Percentiles rank a stretch among this genome's conserved stretches.
These are phyloP conservation scores for Microcebus tavaratra DNA, from an alignment of 2,113 vertebrate species.

Conservation along the genomic window DNA sequence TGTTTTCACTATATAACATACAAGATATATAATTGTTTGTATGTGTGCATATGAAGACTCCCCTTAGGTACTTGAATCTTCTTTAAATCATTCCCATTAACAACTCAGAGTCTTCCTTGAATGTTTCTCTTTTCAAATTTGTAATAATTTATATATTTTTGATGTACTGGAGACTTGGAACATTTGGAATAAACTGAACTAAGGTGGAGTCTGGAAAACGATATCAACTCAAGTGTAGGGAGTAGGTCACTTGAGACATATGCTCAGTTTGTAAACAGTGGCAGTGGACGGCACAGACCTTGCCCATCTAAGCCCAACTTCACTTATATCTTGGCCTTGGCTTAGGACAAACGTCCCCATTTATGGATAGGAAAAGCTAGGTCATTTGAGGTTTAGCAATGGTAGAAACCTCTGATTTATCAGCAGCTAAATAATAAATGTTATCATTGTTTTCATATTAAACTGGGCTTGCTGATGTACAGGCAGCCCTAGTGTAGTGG, in stretches of 20 bases:
- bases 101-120: background rate
- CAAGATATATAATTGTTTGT: background rate
- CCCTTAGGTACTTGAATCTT: background rate
- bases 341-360: background rate
- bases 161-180: background rate
- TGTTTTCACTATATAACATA: background rate
- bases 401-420: background rate
- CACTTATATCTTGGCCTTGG: background rate
- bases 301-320: background rate
- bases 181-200: background rate
- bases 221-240: background rate
- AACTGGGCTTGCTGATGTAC: background rate
- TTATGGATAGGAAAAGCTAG: background rate
- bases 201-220: background rate
- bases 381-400: background rate
- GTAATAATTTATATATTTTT: background rate
- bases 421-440: background rate
- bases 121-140: background rate
- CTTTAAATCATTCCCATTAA: background rate
- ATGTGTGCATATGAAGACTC: background rate
- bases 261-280: background rate
- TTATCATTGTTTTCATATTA: background rate
- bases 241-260: background rate
- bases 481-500: background rate
- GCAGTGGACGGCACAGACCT: rapidly evolving